These are phyloP conservation scores for Celastrina argiolus DNA, from an alignment of 2,888 invertebrate species.

Conservation along the genomic window DNA sequence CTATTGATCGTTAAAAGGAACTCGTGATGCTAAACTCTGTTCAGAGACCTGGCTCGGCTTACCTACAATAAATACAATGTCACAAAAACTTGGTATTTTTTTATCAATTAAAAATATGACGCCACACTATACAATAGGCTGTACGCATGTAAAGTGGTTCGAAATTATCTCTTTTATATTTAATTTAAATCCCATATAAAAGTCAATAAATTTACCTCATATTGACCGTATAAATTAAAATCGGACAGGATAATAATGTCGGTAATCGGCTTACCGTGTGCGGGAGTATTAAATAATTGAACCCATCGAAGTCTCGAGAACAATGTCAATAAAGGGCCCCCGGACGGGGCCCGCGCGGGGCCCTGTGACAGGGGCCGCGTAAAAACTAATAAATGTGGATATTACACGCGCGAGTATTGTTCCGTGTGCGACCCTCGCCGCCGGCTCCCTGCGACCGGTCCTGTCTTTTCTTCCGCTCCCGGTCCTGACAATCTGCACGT, in stretches of 20 bases:
- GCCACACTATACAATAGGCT: neutral
- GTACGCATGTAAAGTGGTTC: neutral
- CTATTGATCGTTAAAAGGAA: neutral
- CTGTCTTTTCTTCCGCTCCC: neutral
- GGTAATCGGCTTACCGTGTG: conserved; percentile 19
- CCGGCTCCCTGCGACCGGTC: too few species aligned
- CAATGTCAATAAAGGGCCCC: conserved; percentile 33
- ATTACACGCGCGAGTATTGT: neutral
- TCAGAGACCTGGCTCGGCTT: too few species aligned
- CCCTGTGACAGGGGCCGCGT: neutral
- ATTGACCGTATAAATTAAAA: conserved; percentile 9
- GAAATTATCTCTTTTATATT: neutral
- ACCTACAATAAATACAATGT: too few species aligned
- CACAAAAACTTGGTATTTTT: too few species aligned
- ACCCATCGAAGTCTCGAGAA: conserved; percentile 30
- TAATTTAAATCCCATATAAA: conserved; percentile 14
- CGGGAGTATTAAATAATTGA: conserved; percentile 9
- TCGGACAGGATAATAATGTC: conserved; percentile 17
- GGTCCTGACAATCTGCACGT: too few species aligned
- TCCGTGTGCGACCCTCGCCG: neutral
- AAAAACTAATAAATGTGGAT: conserved; percentile 10
- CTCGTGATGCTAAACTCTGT: neutral
- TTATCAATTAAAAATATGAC: too few species aligned
- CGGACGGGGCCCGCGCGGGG: neutral
- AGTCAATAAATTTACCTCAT: conserved; percentile 20